These are phyloP conservation scores for Ischnus inquisitorius DNA, from an alignment of 2,888 invertebrate genomes.

Conservation along the genomic window DNA sequence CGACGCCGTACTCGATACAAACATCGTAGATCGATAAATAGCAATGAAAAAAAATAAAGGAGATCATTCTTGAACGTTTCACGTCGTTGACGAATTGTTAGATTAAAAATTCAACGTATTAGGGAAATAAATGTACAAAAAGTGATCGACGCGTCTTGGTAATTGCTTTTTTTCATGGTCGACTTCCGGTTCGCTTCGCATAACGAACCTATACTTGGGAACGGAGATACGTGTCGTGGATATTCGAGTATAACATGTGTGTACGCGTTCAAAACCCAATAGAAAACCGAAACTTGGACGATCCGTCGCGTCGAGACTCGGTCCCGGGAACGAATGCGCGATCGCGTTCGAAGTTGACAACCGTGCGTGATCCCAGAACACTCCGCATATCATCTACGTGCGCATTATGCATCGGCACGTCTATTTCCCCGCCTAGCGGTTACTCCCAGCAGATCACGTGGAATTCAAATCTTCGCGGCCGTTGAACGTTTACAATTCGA, in stretches of 20 bases:
- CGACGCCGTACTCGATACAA: not conserved
- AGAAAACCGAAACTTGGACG: constrained; percentile 31
- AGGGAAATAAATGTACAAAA: not conserved
- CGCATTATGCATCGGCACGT: constrained; percentile 81
- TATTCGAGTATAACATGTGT: constrained; percentile 9
- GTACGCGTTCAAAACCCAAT: constrained; percentile 26
- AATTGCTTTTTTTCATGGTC: constrained; percentile 56
- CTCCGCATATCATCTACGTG: constrained; percentile 69
- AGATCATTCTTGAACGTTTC: too few relatives aligned
- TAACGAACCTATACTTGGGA: not conserved
- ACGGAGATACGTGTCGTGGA: not conserved
- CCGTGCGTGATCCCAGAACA: constrained; percentile 74
- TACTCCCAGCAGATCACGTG: constrained; percentile 75
- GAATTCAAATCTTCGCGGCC: constrained; percentile 68
- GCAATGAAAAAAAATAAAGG: too few relatives aligned
- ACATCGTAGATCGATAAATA: too few relatives aligned
- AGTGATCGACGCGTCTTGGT: not conserved
- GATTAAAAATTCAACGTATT: too few relatives aligned
- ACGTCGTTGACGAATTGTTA: too few relatives aligned
- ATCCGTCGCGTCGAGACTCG: constrained; percentile 25
- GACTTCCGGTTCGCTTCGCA: constrained; percentile 54
- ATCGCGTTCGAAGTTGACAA: constrained; percentile 71
- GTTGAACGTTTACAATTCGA: constrained; percentile 14
- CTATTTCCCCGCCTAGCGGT: constrained; percentile 73
- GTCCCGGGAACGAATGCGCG: constrained; percentile 59